Percentiles rank a stretch among this genome's conserved stretches.
Evolutionary conservation across 2,797 vertebrate species (phyloP).

Genomic region (Poliocrania exsul): DNA sequence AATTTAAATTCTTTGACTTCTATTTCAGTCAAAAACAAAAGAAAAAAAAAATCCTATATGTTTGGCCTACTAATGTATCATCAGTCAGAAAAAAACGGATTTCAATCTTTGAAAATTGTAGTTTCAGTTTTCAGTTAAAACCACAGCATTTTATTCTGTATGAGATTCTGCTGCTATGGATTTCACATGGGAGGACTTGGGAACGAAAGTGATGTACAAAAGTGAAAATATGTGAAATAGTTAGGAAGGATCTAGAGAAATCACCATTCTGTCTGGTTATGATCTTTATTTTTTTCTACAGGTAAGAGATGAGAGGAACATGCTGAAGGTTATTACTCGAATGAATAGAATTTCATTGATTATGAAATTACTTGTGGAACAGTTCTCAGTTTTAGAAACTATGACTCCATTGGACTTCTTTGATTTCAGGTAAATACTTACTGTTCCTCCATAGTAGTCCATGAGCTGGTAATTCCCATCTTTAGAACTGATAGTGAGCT

Average conservation of each 20-base stretch:
- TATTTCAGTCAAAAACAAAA: background rate
- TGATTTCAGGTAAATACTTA: constrained; percentile 88
- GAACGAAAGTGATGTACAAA: background rate
- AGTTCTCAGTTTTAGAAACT: constrained; percentile 93
- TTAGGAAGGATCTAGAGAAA: background rate
- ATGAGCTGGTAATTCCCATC: background rate
- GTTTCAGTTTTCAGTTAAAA: background rate
- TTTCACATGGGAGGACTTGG: background rate
- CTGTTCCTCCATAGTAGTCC: background rate
- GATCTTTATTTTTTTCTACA: constrained; percentile 42
- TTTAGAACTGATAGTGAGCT: background rate
- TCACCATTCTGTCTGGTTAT: background rate
- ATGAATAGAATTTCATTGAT: constrained; percentile 92
- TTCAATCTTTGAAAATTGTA: background rate
- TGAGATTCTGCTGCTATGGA: background rate
- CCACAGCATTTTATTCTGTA: background rate
- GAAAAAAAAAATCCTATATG: background rate
- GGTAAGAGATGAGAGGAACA: constrained; percentile 94
- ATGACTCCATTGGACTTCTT: constrained; percentile 97
- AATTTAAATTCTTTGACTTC: background rate
- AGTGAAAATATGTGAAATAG: background rate
- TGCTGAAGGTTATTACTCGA: constrained; percentile 93
- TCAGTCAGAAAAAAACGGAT: background rate
- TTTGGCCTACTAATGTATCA: background rate
- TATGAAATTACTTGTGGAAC: constrained; percentile 89